These are phyloP conservation scores for Hapalemur alaotrensis DNA, from an alignment of 2,797 vertebrate genomes.

Conservation along the genomic window DNA sequence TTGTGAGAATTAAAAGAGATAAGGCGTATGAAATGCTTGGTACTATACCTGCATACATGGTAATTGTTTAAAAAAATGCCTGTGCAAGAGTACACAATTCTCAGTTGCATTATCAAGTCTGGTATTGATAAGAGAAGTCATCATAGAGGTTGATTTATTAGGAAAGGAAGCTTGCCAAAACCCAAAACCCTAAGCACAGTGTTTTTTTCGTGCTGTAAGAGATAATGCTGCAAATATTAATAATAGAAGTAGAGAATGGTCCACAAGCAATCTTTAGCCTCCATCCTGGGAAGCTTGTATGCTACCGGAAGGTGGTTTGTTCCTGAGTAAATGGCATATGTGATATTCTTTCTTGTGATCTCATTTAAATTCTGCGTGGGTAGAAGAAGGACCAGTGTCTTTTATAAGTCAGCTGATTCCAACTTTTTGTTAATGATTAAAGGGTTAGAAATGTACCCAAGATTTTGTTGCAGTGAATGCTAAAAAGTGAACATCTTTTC, in stretches of 20 bases:
- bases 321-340: conserved; percentile 22
- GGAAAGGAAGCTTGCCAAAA: not conserved
- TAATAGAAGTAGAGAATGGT: not conserved
- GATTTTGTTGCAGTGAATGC: not conserved
- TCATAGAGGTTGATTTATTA: not conserved
- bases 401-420: conserved; percentile 42
- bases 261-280: not conserved
- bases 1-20: not conserved
- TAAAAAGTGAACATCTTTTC: conserved; percentile 25
- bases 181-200: no score
- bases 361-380: conserved; percentile 69
- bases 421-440: conserved; percentile 49
- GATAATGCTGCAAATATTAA: not conserved
- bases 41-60: not conserved
- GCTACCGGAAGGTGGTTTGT: conserved; percentile 60
- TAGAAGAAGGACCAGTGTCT: conserved; percentile 31
- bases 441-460: conserved; percentile 14
- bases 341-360: conserved; percentile 30
- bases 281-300: not conserved
- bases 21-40: not conserved
- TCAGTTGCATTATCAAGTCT: not conserved
- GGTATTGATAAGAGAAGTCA: not conserved
- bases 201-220: not conserved
- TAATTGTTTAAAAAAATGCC: not conserved
- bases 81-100: not conserved